Evolutionary conservation across 1,140 invertebrate species (phyloP).

Genomic region (Drosophila hydei): DNA sequence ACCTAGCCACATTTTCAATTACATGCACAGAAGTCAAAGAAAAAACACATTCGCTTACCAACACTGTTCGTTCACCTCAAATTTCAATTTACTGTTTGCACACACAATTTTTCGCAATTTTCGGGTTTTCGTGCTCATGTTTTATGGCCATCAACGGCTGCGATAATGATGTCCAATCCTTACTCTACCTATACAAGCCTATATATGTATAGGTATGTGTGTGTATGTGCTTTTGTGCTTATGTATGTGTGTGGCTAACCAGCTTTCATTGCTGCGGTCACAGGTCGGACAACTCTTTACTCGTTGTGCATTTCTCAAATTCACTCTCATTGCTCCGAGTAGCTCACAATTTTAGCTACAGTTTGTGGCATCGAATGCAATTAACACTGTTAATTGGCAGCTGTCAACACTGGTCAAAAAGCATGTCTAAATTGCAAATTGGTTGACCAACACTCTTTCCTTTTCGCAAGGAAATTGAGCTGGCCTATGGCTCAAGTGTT

Average conservation of each 20-base stretch:
- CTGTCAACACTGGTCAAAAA: background rate
- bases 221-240: background rate
- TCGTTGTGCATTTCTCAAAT: conserved; percentile 3
- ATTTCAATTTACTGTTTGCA: conserved; percentile 49
- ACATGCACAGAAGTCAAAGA: conserved; percentile 34
- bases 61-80: conserved; percentile 39
- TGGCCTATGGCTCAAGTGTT: too few relatives aligned
- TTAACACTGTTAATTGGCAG: conserved; percentile 1
- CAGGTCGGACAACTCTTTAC: conserved; percentile 36
- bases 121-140: conserved; percentile 26
- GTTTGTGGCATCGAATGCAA: conserved; percentile 11
- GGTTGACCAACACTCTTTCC: background rate
- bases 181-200: background rate
- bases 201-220: background rate
- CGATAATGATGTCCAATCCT: conserved; percentile 9
- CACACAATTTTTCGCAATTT: conserved; percentile 45
- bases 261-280: conserved; percentile 63
- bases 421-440: too few relatives aligned
- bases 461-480: background rate
- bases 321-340: conserved; percentile 23
- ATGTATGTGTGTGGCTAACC: conserved; percentile 52
- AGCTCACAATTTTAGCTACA: conserved; percentile 2
- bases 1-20: conserved; percentile 29
- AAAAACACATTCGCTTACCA: background rate
- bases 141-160: conserved; percentile 38